Percentiles rank a stretch among this genome's conserved stretches.
Conservation (phyloP, 2,888 invertebrate species). For the Podabrus alpinus region DNA sequence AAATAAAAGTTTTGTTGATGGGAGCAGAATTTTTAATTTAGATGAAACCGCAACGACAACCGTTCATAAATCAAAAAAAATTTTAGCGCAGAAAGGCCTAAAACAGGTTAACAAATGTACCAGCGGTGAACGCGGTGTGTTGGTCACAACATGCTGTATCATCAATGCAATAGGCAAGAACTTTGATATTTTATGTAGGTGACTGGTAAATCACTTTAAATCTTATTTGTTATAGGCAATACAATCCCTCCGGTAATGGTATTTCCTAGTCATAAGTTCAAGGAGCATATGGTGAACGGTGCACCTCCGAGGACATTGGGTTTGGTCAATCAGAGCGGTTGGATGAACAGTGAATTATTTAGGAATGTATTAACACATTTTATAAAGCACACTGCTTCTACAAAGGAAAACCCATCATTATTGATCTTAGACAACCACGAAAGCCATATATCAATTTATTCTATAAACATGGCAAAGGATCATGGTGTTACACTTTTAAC, state of each 20-base stretch:
- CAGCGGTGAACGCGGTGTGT: background rate
- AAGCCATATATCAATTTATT: constrained; percentile 41
- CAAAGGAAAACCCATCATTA: constrained; percentile 40
- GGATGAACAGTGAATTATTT: constrained; percentile 30
- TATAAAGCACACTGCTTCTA: constrained; percentile 31
- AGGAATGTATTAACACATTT: constrained; percentile 29
- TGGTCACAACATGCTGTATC: background rate
- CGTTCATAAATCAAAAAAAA: constrained; percentile 2
- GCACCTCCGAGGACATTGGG: constrained; percentile 21
- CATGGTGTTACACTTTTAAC: constrained; percentile 49
- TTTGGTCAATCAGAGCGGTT: constrained; percentile 17
- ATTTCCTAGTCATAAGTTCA: background rate
- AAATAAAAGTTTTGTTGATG: background rate
- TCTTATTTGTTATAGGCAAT: too few species aligned
- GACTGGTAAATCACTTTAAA: too few species aligned
- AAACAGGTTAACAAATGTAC: constrained; percentile 2
- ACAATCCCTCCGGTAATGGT: background rate
- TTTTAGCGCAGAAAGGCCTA: background rate
- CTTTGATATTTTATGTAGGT: too few species aligned
- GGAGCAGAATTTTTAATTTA: background rate
- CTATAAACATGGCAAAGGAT: constrained; percentile 43
- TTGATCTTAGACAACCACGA: constrained; percentile 49
- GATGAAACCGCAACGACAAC: background rate
- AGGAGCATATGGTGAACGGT: constrained; percentile 6
- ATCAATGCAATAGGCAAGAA: too few species aligned